Percentiles rank a stretch among this genome's conserved stretches.
Evolutionary conservation across 2,113 vertebrate species (phyloP).

Genomic region (Mustelus asterias): DNA sequence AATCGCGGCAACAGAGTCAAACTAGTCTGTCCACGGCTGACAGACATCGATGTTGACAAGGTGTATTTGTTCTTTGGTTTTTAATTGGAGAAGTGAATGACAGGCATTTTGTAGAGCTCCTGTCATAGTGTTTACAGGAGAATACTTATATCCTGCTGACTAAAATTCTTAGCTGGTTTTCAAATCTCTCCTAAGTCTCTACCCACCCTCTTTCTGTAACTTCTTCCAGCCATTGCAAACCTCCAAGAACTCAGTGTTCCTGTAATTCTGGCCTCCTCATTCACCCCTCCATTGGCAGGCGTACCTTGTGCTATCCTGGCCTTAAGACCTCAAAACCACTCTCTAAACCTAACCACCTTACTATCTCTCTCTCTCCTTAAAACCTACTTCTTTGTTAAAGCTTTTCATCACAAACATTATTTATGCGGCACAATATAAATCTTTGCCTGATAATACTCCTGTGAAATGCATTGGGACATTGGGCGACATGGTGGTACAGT

Average conservation of each 20-base stretch:
- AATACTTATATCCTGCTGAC: background rate
- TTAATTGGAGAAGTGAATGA: background rate
- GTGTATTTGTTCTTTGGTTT: background rate
- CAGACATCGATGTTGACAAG: background rate
- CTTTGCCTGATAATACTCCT: background rate
- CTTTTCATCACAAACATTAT: background rate
- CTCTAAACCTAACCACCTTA: background rate
- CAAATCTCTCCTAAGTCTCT: background rate
- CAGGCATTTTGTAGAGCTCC: background rate
- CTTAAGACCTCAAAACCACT: background rate
- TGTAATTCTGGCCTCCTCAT: background rate
- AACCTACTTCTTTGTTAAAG: background rate
- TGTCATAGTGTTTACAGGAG: background rate
- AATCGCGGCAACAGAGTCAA: background rate
- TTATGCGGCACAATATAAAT: background rate
- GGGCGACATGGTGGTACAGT: no score
- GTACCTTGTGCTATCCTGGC: background rate
- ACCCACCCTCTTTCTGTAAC: background rate
- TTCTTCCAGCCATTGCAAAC: background rate
- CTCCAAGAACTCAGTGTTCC: background rate
- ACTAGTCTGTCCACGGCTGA: background rate
- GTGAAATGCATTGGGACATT: background rate
- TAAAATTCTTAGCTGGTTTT: background rate
- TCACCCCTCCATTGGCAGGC: background rate
- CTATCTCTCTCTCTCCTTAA: background rate